phyloP scores from a whole-genome alignment of 2,888 invertebrate genomes.

The Diadromus collaris region DNA sequence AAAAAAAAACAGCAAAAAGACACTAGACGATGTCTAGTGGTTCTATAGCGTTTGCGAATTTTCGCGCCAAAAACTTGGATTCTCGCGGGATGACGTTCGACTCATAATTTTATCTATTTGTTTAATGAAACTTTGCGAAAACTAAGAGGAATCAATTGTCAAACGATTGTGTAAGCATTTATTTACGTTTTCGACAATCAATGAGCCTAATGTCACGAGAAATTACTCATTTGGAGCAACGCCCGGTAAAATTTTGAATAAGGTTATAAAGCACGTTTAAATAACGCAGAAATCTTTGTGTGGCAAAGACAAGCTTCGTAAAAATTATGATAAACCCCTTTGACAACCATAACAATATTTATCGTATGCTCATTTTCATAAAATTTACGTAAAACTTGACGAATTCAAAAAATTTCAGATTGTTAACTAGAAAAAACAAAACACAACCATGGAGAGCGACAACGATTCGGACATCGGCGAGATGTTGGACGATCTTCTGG shows the following conservation, averaged over 20 bases:
- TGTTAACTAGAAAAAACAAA: conserved; percentile 1
- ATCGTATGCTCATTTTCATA: no score
- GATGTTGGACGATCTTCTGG: conserved; percentile 67
- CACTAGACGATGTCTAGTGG: conserved; percentile 15
- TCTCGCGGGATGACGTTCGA: neutral
- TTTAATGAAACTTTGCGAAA: neutral
- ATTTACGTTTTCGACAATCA: neutral
- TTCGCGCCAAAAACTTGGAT: conserved; percentile 44
- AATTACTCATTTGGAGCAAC: neutral
- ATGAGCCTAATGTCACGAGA: neutral
- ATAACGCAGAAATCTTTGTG: neutral
- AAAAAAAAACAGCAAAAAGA: neutral
- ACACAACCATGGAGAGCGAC: conserved; percentile 57
- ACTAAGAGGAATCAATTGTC: neutral
- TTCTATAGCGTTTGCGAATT: neutral
- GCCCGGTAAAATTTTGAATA: neutral
- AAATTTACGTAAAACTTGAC: neutral
- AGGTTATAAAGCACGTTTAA: neutral
- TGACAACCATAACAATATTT: no score
- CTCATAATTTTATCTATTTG: neutral
- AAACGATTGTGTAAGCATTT: neutral
- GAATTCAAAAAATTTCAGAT: conserved; percentile 1
- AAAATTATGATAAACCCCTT: neutral
- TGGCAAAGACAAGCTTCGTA: neutral
- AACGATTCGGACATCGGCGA: conserved; percentile 65